phyloP scores from a whole-genome alignment of 2,113 vertebrate species.

The Tachysurus vachellii region DNA sequence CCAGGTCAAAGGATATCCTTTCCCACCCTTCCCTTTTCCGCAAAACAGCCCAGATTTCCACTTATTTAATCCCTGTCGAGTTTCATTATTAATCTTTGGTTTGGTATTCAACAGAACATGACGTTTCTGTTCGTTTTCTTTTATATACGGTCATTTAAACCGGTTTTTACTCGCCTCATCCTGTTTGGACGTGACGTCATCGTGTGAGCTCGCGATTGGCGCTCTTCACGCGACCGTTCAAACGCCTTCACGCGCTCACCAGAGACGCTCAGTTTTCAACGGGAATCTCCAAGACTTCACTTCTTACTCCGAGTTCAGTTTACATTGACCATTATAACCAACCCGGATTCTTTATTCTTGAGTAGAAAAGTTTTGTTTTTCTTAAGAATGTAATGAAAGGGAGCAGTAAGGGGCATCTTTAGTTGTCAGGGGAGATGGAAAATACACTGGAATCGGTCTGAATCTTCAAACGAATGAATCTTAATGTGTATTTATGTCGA shows the following conservation, averaged over 20 bases:
- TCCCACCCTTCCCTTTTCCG: constrained; percentile 53
- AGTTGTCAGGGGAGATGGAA: not conserved
- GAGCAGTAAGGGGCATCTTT: not conserved
- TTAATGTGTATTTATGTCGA: not conserved
- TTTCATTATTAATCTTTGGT: not conserved
- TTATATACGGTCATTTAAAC: not conserved
- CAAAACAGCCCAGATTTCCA: not conserved
- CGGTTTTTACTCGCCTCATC: not conserved
- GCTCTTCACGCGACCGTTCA: constrained; percentile 45
- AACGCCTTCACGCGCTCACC: constrained; percentile 40
- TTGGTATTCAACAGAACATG: not conserved
- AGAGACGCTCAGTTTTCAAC: not conserved
- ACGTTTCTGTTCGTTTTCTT: not conserved
- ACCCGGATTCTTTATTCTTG: not conserved
- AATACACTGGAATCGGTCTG: not conserved
- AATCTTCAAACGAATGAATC: not conserved
- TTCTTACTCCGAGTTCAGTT: not conserved
- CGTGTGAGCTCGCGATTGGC: constrained; percentile 1
- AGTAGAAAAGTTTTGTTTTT: not conserved
- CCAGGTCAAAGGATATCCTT: constrained; percentile 52
- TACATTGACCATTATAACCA: not conserved
- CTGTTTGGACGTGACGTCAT: constrained; percentile 44
- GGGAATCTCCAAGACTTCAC: too few species aligned
- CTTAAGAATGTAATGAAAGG: not conserved
- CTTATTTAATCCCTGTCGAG: not conserved